Conservation (phyloP, 2,888 invertebrate genomes). For the Andricus quercusramuli region DNA sequence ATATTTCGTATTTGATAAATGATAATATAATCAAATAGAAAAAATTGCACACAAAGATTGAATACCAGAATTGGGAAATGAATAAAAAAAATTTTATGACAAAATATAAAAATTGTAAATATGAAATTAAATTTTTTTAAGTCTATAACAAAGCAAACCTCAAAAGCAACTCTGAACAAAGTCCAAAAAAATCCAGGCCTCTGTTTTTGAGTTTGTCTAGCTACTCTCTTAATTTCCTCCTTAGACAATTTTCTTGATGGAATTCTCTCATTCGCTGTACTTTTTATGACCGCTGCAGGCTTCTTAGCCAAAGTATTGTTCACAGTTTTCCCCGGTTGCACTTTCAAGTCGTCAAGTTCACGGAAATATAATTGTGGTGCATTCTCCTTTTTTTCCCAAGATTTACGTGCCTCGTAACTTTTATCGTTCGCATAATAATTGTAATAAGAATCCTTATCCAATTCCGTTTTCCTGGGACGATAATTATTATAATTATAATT, state of each 20-base stretch:
- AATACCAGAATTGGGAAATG: too few species aligned
- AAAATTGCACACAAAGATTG: too few species aligned
- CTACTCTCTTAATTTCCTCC: slow-evolving; percentile 70
- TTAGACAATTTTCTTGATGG: slow-evolving; percentile 61
- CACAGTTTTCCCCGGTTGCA: slow-evolving; percentile 18
- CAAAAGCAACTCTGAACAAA: slow-evolving; percentile 71
- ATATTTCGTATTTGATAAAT: too few species aligned
- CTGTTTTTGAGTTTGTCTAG: slow-evolving; percentile 68
- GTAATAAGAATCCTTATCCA: slow-evolving; percentile 1
- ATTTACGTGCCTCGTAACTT: neutral
- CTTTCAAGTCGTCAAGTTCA: slow-evolving; percentile 31
- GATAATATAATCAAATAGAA: too few species aligned
- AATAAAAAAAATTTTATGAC: too few species aligned
- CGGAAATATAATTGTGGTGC: slow-evolving; percentile 23
- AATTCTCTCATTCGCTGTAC: slow-evolving; percentile 62
- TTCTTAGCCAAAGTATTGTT: slow-evolving; percentile 4
- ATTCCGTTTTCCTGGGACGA: neutral
- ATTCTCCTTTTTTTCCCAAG: slow-evolving; percentile 16
- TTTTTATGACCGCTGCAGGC: slow-evolving; percentile 50
- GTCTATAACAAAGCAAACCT: slow-evolving; percentile 63
- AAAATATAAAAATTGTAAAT: too few species aligned
- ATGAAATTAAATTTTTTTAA: neutral
- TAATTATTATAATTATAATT: slow-evolving; percentile 25
- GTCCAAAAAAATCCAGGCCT: slow-evolving; percentile 76
- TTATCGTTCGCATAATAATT: slow-evolving; percentile 33